Percentiles rank a stretch among this genome's conserved stretches.
phyloP scores from a whole-genome alignment of 2,888 invertebrate species.

The Cheilosia pagana region DNA sequence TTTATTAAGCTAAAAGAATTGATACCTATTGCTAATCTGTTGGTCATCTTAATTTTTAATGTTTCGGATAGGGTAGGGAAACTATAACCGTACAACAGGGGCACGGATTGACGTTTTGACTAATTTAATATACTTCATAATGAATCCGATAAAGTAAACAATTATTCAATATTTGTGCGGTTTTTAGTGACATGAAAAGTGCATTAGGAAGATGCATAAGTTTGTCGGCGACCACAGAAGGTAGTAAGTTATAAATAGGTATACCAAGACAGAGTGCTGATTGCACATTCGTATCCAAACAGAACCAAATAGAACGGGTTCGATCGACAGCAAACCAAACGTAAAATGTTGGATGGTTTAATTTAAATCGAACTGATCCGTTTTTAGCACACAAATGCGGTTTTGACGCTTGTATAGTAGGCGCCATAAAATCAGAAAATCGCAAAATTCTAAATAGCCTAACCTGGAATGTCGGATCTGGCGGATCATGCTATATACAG shows the following conservation, averaged over 20 bases:
- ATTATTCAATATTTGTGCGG: neutral
- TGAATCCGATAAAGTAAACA: neutral
- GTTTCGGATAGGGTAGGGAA: no score
- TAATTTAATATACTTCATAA: neutral
- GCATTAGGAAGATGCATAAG: neutral
- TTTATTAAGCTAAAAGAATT: no score
- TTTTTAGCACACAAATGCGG: neutral
- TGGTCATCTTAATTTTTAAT: no score
- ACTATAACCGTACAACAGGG: no score
- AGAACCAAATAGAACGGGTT: neutral
- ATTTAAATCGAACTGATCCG: neutral
- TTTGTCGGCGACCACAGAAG: neutral
- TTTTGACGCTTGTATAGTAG: neutral
- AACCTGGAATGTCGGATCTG: no score
- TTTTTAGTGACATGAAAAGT: neutral
- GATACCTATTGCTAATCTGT: no score
- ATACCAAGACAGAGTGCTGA: neutral
- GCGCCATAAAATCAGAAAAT: neutral
- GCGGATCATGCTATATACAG: no score
- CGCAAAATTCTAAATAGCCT: no score
- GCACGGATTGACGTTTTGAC: no score
- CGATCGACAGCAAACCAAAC: neutral
- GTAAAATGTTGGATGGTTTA: neutral
- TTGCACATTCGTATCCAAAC: neutral
- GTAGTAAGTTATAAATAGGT: neutral